Evolutionary conservation across 2,797 vertebrate species (phyloP).

Genomic region (Falco cherrug): DNA sequence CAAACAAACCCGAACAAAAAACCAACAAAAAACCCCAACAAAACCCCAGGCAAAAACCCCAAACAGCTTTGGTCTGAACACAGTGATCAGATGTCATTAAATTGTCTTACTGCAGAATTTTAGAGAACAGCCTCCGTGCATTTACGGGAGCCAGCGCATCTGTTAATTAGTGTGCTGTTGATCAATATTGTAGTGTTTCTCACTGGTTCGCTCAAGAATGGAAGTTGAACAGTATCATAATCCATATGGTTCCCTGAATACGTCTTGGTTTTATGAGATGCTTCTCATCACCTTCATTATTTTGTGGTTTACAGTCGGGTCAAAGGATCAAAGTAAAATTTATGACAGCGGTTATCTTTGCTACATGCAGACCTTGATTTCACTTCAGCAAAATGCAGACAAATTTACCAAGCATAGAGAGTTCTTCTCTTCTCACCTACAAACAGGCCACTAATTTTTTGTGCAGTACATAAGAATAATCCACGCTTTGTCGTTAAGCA

Average conservation of each 20-base stretch:
- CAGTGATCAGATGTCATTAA: neutral
- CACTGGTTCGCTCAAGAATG: neutral
- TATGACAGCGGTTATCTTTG: neutral
- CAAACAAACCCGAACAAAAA: neutral
- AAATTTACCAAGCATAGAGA: neutral
- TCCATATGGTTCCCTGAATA: neutral
- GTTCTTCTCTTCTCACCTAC: neutral
- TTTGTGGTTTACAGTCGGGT: neutral
- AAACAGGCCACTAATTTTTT: neutral
- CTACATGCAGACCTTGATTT: constrained; percentile 4
- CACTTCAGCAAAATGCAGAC: neutral
- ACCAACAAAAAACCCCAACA: neutral
- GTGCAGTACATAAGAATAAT: neutral
- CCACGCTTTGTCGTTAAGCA: neutral
- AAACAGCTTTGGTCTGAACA: neutral
- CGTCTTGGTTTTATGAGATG: neutral
- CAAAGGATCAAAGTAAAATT: neutral
- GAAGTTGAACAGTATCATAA: neutral
- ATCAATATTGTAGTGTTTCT: neutral
- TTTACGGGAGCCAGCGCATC: neutral
- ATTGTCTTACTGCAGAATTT: neutral
- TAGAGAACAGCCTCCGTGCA: neutral
- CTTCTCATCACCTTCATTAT: neutral
- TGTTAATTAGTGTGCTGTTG: neutral
- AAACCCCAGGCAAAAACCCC: neutral